Base-by-base conservation (phyloP, 2,888 invertebrate species). In the Drosophila setosimentum region DNA sequence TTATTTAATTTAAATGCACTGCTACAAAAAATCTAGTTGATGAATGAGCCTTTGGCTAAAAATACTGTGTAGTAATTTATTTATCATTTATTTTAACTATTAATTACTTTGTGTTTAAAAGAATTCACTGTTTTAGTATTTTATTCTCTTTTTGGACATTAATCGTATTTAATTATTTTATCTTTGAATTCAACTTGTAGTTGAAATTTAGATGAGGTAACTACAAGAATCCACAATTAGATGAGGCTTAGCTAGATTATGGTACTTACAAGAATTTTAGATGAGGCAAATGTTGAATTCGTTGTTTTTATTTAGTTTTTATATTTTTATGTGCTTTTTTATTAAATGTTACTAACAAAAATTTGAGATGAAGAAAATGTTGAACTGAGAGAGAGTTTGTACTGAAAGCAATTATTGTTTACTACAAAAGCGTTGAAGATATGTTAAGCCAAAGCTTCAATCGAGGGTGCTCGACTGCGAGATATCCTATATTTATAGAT, bases 391-490 rank as follows among this genome's bases (percentile, higher is more conserved):
- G 1, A 40, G 40, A 40, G 40, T n/a, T 42, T 30, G 48, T 60
- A 35, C 73, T 78, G 76, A 65, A 77, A 68, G 40, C 27, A 69
- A 66, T 70, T 37, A 57, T 51, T 59, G 10, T 61, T 29, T 64
- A 35, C 45, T 49, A 21, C 11, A 33, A 45, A 30, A 64, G 59
- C 45, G 30, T 54, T 61, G 68, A 42, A 42, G 40, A 29, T 63
- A 68, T 83, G 71, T 76, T 90, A 90, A 89, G 90, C 90, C 90
- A 63, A 54, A 24, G 48, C 48, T 16, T 50, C n/a, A 32, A 13
- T 54, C 54, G 35, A 53, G 32, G 5, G 8, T 53, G 21, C 21
- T 10, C 32, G 53, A 53, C 2, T 54, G 35, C 18, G 16, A 24
- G 18, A 35, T 35, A 51, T 8, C 35, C 54, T 54, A 21, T 21